Conservation (phyloP, 2,113 vertebrate genomes). For the Raja brachyura region DNA sequence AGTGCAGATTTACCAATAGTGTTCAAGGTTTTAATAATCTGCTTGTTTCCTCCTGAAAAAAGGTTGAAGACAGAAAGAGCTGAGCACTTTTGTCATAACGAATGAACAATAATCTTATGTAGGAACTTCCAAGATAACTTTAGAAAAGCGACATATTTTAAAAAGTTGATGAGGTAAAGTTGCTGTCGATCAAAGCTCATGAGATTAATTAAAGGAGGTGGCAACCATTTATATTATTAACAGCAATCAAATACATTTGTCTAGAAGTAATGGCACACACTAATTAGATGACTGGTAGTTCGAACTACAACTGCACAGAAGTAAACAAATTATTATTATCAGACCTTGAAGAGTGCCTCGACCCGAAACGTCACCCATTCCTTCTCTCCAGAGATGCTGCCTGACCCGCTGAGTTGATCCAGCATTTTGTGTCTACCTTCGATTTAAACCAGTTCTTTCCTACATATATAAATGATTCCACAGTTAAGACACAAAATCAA, state of each 20-base stretch:
- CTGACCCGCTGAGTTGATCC: no score
- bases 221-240: slow-evolving; percentile 16
- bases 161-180: slow-evolving; percentile 38
- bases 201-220: slow-evolving; percentile 38
- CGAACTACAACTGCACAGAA: slow-evolving; percentile 34
- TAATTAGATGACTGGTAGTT: slow-evolving; percentile 40
- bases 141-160: slow-evolving; percentile 38
- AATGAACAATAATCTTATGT: slow-evolving; percentile 38
- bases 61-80: slow-evolving; percentile 39
- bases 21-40: slow-evolving; percentile 44
- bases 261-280: slow-evolving; percentile 38
- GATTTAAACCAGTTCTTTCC: no score
- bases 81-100: no score
- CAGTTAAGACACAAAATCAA: no score
- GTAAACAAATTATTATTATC: no score
- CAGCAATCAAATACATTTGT: not conserved
- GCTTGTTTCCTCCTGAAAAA: slow-evolving; percentile 43
- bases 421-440: no score
- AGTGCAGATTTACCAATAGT: not conserved
- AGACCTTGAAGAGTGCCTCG: no score
- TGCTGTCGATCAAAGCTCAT: slow-evolving; percentile 41
- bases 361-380: no score
- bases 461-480: no score
- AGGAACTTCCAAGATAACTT: not conserved
- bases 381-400: no score